Evolutionary conservation across 2,888 invertebrate genomes (phyloP).

Genomic region (Lumbricus terrestris): DNA sequence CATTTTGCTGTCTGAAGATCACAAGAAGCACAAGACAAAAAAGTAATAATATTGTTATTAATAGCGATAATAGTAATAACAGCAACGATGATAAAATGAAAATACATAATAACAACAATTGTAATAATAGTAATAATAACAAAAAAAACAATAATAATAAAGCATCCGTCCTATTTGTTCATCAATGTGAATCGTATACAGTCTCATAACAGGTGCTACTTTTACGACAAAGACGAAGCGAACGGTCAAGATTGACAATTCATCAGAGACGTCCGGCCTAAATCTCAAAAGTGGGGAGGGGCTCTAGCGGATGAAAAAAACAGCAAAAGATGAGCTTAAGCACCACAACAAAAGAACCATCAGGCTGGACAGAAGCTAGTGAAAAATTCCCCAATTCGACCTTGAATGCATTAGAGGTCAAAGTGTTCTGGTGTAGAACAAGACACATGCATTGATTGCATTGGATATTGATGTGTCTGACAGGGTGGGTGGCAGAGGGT

Average conservation of each 20-base stretch:
- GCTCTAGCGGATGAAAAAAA: background rate
- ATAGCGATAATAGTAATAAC: background rate
- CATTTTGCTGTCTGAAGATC: too few relatives aligned
- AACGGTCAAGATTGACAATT: too few relatives aligned
- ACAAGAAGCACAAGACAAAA: background rate
- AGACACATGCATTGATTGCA: background rate
- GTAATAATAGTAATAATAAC: constrained; percentile 6
- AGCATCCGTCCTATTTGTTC: constrained; percentile 67
- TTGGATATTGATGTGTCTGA: background rate
- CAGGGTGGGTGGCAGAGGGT: too few relatives aligned
- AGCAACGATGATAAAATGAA: background rate
- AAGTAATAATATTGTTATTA: background rate
- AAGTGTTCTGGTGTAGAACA: background rate
- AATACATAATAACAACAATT: background rate
- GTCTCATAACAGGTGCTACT: too few relatives aligned
- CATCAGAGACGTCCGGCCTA: too few relatives aligned
- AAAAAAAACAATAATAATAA: constrained; percentile 61
- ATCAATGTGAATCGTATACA: too few relatives aligned
- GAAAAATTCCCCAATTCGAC: background rate
- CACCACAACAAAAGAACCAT: background rate
- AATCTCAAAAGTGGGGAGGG: too few relatives aligned
- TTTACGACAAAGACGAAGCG: too few relatives aligned
- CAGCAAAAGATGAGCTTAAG: background rate
- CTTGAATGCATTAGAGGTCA: background rate
- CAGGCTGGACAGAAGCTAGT: background rate